These are phyloP conservation scores for Microctonus brassicae DNA, from an alignment of 2,888 invertebrate species.

Conservation along the genomic window DNA sequence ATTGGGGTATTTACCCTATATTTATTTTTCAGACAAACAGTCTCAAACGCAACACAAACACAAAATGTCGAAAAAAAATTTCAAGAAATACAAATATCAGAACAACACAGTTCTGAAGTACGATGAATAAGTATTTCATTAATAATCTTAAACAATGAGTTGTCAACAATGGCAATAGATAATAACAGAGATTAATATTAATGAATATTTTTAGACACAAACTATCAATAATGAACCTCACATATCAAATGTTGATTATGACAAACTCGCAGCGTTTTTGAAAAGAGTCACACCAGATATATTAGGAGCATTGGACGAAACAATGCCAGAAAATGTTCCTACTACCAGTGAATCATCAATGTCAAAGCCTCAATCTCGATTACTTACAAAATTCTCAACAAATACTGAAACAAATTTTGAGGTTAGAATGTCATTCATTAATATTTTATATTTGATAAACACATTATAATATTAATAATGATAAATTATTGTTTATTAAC, in stretches of 20 bases:
- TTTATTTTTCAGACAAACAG: conserved; percentile 49
- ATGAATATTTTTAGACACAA: conserved; percentile 57
- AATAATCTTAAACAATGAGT: too few species aligned
- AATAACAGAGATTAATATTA: background rate
- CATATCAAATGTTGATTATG: conserved; percentile 54
- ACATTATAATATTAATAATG: too few species aligned
- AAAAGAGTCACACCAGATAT: conserved; percentile 62
- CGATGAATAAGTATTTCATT: too few species aligned
- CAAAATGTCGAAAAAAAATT: conserved; percentile 53
- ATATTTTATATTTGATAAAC: too few species aligned
- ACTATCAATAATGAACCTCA: conserved; percentile 49
- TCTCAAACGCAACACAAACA: conserved; percentile 56
- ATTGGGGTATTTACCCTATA: background rate
- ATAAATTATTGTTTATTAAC: too few species aligned
- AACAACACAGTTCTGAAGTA: conserved; percentile 35
- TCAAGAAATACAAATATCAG: conserved; percentile 52
- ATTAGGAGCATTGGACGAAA: conserved; percentile 61
- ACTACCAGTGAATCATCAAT: background rate
- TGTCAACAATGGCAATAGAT: background rate
- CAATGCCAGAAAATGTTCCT: conserved; percentile 53
- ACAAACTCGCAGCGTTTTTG: conserved; percentile 61
- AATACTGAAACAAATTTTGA: background rate
- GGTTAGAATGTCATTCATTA: background rate
- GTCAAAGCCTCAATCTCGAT: background rate
- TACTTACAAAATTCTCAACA: background rate